A percentile compares a stretch with the other conserved stretches of the same genome.
Conservation (phyloP, 2,888 invertebrate genomes). For the Leucania comma region DNA sequence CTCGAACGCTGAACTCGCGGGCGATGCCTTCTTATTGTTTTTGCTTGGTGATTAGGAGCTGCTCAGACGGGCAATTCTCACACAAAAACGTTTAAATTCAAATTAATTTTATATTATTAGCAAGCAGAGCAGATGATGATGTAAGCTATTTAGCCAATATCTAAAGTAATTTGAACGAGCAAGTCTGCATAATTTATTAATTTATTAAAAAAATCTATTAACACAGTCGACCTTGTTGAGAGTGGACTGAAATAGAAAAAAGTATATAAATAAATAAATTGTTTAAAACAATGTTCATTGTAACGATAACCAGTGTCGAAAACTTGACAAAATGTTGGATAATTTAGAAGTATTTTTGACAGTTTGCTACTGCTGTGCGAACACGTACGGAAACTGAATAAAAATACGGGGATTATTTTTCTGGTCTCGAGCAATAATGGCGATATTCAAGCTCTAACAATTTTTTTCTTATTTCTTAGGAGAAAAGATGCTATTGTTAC, state of each 20-base stretch:
- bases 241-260: too few species aligned
- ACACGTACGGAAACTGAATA: too few species aligned
- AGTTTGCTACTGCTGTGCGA: not conserved
- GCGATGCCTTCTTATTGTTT: conserved; percentile 87
- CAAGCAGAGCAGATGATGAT: too few species aligned
- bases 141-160: too few species aligned
- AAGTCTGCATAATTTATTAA: too few species aligned
- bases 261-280: too few species aligned
- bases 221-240: too few species aligned
- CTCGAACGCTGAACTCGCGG: conserved; percentile 87
- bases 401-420: not conserved
- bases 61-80: conserved; percentile 40
- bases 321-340: not conserved
- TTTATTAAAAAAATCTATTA: too few species aligned
- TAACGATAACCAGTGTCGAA: not conserved
- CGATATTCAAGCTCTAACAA: conserved; percentile 37
- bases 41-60: conserved; percentile 76
- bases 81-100: not conserved
- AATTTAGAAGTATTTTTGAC: not conserved
- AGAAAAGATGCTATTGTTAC: conserved; percentile 42
- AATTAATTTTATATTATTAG: too few species aligned
- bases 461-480: conserved; percentile 28
- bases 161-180: too few species aligned
- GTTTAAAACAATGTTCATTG: too few species aligned
- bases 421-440: conserved; percentile 57